Percentiles rank a stretch among this genome's conserved stretches.
These are phyloP conservation scores for Eueides isabella DNA, from an alignment of 1,140 invertebrate species.

Conservation along the genomic window DNA sequence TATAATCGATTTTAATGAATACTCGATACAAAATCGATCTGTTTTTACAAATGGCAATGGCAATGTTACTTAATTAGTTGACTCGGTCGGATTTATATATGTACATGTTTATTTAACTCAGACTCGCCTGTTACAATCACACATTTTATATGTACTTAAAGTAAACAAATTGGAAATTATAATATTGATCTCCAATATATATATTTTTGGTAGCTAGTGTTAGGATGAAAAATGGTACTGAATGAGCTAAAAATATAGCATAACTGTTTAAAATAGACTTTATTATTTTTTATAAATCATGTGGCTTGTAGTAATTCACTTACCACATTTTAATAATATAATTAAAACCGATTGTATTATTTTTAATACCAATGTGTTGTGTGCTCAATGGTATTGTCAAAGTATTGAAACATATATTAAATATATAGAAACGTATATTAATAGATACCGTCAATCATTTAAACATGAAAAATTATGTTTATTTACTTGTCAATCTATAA, in stretches of 20 bases:
- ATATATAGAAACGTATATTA: no score
- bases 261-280: background rate
- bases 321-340: background rate
- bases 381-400: background rate
- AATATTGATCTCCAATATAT: background rate
- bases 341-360: background rate
- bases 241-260: background rate
- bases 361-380: background rate
- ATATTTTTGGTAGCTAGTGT: background rate
- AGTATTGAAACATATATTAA: background rate
- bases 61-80: conserved; percentile 15
- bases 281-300: no score
- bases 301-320: no score
- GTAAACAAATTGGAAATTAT: background rate
- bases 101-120: conserved; percentile 30
- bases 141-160: background rate
- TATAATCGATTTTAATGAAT: conserved; percentile 36
- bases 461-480: background rate
- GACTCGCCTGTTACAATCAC: conserved; percentile 10
- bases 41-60: conserved; percentile 37
- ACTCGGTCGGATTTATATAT: conserved; percentile 32
- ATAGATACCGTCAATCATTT: no score
- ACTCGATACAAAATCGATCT: conserved; percentile 24
- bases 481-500: background rate
- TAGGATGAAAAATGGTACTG: background rate